phyloP scores from a whole-genome alignment of 2,797 vertebrate genomes.

The Paramormyrops hopkinsi region DNA sequence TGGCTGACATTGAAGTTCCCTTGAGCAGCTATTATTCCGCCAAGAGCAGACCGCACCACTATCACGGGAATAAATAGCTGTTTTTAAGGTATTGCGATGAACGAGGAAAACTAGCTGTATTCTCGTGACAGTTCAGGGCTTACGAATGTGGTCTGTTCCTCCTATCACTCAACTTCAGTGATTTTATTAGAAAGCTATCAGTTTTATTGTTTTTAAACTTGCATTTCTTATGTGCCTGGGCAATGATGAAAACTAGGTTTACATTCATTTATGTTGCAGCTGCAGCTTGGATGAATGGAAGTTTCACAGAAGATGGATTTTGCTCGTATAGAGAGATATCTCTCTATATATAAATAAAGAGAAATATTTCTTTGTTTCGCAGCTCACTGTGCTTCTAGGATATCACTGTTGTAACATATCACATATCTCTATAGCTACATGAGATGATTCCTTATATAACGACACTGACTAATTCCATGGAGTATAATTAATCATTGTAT shows the following conservation, averaged over 20 bases:
- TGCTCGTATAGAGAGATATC: background rate
- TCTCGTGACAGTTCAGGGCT: background rate
- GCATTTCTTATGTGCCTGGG: background rate
- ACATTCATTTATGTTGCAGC: background rate
- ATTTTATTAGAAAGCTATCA: background rate
- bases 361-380: background rate
- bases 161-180: background rate
- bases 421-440: background rate
- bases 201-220: background rate
- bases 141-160: background rate
- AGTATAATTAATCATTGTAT: constrained; percentile 1
- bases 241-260: background rate
- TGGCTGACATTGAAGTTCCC: background rate
- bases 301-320: background rate
- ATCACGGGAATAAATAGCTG: background rate
- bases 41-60: background rate
- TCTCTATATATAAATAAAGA: background rate
- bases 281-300: background rate
- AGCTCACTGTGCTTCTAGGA: constrained; percentile 3
- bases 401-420: constrained; percentile 9
- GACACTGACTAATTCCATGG: background rate
- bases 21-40: background rate
- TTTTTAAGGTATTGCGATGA: background rate
- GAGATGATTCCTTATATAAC: background rate
- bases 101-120: background rate